phyloP scores from a whole-genome alignment of 2,113 vertebrate species.

The Rhegmatorhina hoffmannsi region DNA sequence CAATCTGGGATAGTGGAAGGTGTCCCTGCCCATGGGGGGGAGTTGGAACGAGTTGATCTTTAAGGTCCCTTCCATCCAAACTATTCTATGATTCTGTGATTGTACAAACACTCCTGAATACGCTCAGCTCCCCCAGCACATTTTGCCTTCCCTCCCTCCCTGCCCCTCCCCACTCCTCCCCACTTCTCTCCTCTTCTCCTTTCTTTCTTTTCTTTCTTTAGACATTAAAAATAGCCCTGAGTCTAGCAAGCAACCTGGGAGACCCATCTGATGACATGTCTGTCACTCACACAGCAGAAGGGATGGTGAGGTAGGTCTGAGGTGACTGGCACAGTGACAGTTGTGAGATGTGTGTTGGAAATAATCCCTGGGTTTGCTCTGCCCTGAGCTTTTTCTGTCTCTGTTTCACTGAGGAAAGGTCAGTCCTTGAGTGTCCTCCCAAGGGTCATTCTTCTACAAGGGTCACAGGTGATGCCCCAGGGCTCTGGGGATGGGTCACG shows the following conservation, averaged over 20 bases:
- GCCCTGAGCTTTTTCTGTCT: not conserved
- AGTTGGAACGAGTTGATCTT: not conserved
- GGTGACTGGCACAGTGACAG: not conserved
- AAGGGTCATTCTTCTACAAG: not conserved
- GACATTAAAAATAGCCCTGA: conserved; percentile 93
- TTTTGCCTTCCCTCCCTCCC: not conserved
- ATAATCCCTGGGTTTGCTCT: not conserved
- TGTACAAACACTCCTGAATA: not conserved
- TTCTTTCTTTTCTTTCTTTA: conserved; percentile 54
- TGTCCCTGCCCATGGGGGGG: not conserved
- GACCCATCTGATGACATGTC: conserved; percentile 87
- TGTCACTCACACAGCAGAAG: conserved; percentile 77
- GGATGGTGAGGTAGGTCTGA: conserved; percentile 89
- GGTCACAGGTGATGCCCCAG: rapidly evolving
- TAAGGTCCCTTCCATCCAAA: not conserved
- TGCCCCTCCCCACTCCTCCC: not conserved
- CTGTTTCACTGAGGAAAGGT: not conserved
- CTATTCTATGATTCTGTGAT: not conserved
- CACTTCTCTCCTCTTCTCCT: not conserved
- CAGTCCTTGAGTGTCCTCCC: not conserved
- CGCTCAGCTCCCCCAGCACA: rapidly evolving
- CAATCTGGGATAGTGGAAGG: not conserved
- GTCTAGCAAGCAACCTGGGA: conserved; percentile 86
- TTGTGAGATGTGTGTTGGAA: not conserved
- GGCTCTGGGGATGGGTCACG: not conserved